phyloP scores from a whole-genome alignment of 2,888 invertebrate species.

The Acanthosoma haemorrhoidale region DNA sequence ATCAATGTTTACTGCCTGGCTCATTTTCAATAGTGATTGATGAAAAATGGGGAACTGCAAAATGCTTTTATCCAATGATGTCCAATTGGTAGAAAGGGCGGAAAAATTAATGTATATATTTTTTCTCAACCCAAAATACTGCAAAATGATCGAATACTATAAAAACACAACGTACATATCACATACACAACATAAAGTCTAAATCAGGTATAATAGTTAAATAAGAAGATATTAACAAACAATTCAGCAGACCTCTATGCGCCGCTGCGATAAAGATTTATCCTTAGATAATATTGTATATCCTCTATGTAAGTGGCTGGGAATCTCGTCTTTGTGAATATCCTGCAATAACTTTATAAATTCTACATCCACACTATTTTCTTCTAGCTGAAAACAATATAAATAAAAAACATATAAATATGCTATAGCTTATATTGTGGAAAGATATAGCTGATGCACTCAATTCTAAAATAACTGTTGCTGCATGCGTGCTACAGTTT shows the following conservation, averaged over 20 bases:
- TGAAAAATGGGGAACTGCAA: conserved; percentile 30
- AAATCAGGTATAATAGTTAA: no score
- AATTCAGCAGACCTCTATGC: conserved; percentile 41
- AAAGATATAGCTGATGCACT: no score
- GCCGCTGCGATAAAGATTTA: conserved; percentile 27
- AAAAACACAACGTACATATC: no score
- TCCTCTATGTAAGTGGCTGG: conserved; percentile 69
- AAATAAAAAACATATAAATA: background rate
- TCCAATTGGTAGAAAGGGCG: conserved; percentile 87
- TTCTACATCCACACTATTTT: conserved; percentile 58
- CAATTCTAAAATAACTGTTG: no score
- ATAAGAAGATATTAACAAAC: no score
- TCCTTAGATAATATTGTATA: conserved; percentile 54
- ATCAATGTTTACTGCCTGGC: conserved; percentile 45
- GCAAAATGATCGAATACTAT: no score
- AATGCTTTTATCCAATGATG: conserved; percentile 30
- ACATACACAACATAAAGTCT: no score
- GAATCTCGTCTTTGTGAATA: conserved; percentile 48
- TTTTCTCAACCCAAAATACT: conserved; percentile 53
- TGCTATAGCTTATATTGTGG: background rate
- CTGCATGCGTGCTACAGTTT: no score
- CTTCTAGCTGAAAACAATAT: conserved; percentile 47
- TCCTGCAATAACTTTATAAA: conserved; percentile 57
- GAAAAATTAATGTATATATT: conserved; percentile 86
- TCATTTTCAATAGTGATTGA: conserved; percentile 28